Percentiles rank a stretch among this genome's conserved stretches.
Conservation (phyloP, 2,797 vertebrate species). For the Ptychadena robeensis region DNA sequence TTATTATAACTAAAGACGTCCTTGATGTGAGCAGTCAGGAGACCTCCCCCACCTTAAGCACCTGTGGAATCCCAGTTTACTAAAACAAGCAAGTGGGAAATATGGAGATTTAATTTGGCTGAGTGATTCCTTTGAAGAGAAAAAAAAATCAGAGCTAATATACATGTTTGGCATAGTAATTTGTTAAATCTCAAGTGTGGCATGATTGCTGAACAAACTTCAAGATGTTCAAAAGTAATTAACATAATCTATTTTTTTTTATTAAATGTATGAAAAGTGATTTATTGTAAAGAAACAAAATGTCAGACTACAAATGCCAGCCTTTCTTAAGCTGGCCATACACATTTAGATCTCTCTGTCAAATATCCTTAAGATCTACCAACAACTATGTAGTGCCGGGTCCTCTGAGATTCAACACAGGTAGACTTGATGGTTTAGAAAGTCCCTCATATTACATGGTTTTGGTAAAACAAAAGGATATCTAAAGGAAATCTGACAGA, state of each 20-base stretch:
- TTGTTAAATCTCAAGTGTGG: constrained; percentile 39
- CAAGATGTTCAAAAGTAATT: constrained; percentile 19
- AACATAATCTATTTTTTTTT: constrained; percentile 34
- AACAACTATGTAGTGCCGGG: too few species aligned
- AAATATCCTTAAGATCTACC: too few species aligned
- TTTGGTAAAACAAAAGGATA: too few species aligned
- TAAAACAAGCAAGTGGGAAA: constrained; percentile 11
- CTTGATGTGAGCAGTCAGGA: constrained; percentile 13
- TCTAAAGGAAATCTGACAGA: too few species aligned
- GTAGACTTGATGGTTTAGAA: too few species aligned
- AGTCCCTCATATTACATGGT: too few species aligned
- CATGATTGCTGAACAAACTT: constrained; percentile 31
- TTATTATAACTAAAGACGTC: neutral
- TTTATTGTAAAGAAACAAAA: constrained; percentile 1
- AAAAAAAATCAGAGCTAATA: constrained; percentile 21
- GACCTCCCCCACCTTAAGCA: neutral
- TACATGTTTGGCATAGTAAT: constrained; percentile 33
- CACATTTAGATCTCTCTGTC: too few species aligned
- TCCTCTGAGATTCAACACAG: too few species aligned
- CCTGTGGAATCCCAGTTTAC: constrained; percentile 8
- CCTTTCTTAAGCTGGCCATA: too few species aligned
- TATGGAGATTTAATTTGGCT: constrained; percentile 49
- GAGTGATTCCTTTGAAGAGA: constrained; percentile 22
- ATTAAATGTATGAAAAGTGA: neutral
- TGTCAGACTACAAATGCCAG: neutral